Evolutionary conservation across 2,888 invertebrate species (phyloP).

Genomic region (Gymnosoma rotundatum): DNA sequence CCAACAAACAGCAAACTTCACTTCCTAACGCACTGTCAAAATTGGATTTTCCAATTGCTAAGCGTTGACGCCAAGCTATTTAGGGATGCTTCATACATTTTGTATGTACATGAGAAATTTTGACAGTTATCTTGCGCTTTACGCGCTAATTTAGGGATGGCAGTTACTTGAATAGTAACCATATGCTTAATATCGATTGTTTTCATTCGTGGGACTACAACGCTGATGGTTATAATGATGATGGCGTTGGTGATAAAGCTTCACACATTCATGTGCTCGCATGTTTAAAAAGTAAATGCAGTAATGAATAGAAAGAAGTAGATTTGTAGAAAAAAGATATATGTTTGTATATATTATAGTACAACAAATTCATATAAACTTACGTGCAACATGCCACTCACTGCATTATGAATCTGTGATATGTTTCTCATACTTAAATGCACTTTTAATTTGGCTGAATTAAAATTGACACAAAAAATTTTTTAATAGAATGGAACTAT

Average conservation of each 20-base stretch:
- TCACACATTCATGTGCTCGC: slow-evolving; percentile 2
- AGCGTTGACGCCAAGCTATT: too few species aligned
- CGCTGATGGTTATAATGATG: slow-evolving; percentile 34
- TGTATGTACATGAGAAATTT: too few species aligned
- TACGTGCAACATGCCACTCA: slow-evolving; percentile 17
- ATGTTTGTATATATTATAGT: too few species aligned
- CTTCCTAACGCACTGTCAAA: too few species aligned
- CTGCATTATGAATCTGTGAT: slow-evolving; percentile 41
- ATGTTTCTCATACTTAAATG: slow-evolving; percentile 45
- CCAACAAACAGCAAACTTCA: too few species aligned
- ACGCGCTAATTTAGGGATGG: too few species aligned
- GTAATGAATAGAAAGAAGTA: slow-evolving; percentile 41
- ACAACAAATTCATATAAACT: too few species aligned
- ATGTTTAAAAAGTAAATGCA: slow-evolving; percentile 19
- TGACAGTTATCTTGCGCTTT: too few species aligned
- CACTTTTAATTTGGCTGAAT: slow-evolving; percentile 40
- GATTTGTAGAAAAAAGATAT: slow-evolving; percentile 6
- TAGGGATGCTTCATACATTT: too few species aligned
- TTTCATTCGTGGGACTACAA: slow-evolving; percentile 52
- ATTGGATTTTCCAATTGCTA: too few species aligned
- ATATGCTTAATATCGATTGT: slow-evolving; percentile 66
- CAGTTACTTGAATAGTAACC: slow-evolving; percentile 61
- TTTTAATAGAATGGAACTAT: neutral
- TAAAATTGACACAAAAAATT: slow-evolving; percentile 5
- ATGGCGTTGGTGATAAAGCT: too few species aligned